These are phyloP conservation scores for Sinopyrophorus schimmeli DNA, from an alignment of 2,888 invertebrate species.

Conservation along the genomic window DNA sequence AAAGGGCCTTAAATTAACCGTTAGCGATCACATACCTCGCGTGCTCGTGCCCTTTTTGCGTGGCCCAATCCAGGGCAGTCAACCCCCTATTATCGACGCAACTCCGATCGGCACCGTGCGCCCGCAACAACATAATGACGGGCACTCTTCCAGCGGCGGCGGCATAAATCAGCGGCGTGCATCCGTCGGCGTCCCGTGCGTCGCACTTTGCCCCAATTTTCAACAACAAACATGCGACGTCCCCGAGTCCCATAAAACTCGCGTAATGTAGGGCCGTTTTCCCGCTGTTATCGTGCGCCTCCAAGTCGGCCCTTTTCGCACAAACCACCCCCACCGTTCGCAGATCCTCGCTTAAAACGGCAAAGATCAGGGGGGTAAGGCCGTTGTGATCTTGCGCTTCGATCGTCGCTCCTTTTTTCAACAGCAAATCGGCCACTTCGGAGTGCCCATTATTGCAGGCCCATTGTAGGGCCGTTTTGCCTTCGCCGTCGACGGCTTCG, in stretches of 20 bases:
- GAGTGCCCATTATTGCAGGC: neutral
- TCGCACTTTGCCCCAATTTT: neutral
- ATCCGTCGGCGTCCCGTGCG: neutral
- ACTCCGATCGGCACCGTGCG: neutral
- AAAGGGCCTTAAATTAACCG: too few species aligned
- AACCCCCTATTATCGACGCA: neutral
- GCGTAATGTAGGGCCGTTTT: constrained; percentile 5
- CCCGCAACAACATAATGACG: neutral
- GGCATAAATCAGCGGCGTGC: neutral
- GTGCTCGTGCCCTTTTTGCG: too few species aligned
- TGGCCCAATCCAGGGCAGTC: neutral
- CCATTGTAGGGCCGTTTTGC: constrained; percentile 1
- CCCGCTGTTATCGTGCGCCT: neutral
- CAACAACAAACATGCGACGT: neutral
- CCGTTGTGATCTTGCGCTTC: neutral
- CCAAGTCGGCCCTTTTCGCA: neutral
- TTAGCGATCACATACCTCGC: too few species aligned
- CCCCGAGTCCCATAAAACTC: neutral
- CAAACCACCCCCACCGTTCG: too few species aligned
- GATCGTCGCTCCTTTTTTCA: neutral
- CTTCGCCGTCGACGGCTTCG: neutral
- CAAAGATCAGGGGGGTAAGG: constrained; percentile 1
- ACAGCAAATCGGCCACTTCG: neutral
- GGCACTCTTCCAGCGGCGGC: neutral
- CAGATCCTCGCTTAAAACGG: too few species aligned